These are phyloP conservation scores for Panzeria rudis DNA, from an alignment of 2,888 invertebrate genomes.

Conservation along the genomic window DNA sequence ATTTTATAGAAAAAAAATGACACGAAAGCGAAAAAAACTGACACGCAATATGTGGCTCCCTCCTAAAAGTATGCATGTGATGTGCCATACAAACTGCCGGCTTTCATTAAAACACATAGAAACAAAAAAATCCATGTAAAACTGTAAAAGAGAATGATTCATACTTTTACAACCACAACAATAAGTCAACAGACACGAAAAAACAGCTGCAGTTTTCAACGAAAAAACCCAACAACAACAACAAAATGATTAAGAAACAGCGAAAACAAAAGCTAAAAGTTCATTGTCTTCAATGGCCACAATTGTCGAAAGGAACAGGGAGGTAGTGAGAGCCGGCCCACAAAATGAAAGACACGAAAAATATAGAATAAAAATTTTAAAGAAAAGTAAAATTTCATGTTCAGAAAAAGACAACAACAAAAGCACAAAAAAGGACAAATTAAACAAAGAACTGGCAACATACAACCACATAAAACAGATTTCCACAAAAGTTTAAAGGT, in stretches of 20 bases:
- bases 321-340: conserved; percentile 37
- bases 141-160: conserved; percentile 21
- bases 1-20: conserved; percentile 17
- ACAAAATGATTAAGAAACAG: conserved; percentile 30
- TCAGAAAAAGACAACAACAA: neutral
- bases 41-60: conserved; percentile 61
- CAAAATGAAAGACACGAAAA: conserved; percentile 28
- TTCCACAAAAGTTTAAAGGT: conserved; percentile 48
- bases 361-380: conserved; percentile 29
- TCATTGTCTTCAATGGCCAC: conserved; percentile 69
- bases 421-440: neutral
- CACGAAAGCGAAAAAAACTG: conserved; percentile 32
- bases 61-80: conserved; percentile 66
- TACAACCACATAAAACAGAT: neutral
- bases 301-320: conserved; percentile 41
- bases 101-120: conserved; percentile 4
- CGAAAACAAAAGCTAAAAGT: conserved; percentile 70
- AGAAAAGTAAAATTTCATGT: conserved; percentile 63
- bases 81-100: conserved; percentile 49
- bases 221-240: conserved; percentile 15
- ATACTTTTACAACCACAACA: conserved; percentile 58
- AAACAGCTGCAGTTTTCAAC: conserved; percentile 59
- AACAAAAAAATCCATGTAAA: neutral
- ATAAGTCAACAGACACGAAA: conserved; percentile 61
- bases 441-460: conserved; percentile 12